Evolutionary conservation across 2,797 vertebrate genomes (phyloP).

Genomic region (Psittacula echo): DNA sequence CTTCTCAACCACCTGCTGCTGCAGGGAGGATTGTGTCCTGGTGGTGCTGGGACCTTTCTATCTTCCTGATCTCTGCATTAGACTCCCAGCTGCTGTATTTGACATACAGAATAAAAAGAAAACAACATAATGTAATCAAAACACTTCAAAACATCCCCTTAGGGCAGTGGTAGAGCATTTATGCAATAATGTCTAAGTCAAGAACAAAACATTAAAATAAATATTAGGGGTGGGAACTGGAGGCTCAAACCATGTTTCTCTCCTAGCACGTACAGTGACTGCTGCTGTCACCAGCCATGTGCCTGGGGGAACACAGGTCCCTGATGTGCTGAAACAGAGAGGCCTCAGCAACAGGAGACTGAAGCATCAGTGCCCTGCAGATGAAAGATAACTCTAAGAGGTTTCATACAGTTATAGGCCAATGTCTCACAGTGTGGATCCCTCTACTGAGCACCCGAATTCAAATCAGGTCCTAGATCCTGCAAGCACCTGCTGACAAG

Average conservation of each 20-base stretch:
- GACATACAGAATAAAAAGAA: constrained; percentile 27
- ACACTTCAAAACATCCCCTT: constrained; percentile 26
- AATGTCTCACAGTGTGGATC: neutral
- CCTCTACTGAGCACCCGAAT: neutral
- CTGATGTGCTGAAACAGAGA: neutral
- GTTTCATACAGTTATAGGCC: neutral
- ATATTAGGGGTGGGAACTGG: constrained; percentile 16
- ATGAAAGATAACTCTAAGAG: neutral
- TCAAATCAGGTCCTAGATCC: neutral
- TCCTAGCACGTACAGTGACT: neutral
- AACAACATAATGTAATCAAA: constrained; percentile 38
- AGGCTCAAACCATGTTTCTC: neutral
- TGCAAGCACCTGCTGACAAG: neutral
- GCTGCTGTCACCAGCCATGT: neutral
- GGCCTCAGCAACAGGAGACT: neutral
- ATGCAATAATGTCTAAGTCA: constrained; percentile 29
- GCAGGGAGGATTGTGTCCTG: neutral
- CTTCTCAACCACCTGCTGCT: neutral
- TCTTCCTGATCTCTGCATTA: neutral
- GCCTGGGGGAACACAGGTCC: neutral
- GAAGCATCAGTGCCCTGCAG: neutral
- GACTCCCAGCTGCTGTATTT: neutral
- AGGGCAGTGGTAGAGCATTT: constrained; percentile 21
- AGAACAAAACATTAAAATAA: constrained; percentile 48
- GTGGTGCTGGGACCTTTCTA: neutral